Conservation (phyloP, 2,797 vertebrate genomes). For the Hemibagrus guttatus region DNA sequence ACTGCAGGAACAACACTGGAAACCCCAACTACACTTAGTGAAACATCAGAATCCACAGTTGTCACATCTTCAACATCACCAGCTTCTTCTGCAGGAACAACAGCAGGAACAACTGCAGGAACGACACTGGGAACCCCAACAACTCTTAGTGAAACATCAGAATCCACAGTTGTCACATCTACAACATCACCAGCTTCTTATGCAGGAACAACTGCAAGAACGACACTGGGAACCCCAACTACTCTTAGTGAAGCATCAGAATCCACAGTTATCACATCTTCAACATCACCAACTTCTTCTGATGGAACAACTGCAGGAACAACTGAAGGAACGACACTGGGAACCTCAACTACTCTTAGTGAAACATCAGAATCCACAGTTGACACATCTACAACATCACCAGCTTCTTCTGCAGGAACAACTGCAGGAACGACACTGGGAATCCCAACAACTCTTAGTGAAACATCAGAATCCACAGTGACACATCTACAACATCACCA, state of each 20-base stretch:
- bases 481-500: neutral
- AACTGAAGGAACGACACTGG: neutral
- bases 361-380: neutral
- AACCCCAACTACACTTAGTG: too few species aligned
- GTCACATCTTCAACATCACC: too few species aligned
- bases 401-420: neutral
- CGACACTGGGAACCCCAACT: too few species aligned
- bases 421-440: too few species aligned
- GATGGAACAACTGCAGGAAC: neutral
- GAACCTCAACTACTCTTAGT: neutral
- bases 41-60: too few species aligned
- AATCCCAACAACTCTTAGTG: neutral
- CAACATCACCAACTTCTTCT: neutral
- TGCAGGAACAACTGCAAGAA: too few species aligned
- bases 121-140: neutral
- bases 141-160: neutral
- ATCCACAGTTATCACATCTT: neutral
- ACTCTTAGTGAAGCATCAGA: neutral
- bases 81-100: too few species aligned
- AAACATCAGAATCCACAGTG: neutral
- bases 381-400: neutral
- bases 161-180: too few species aligned
- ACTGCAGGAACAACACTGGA: too few species aligned
- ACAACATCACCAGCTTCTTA: too few species aligned
- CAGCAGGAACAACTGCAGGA: too few species aligned